Evolutionary conservation across 2,888 invertebrate species (phyloP).

Genomic region (Beris chalybata): DNA sequence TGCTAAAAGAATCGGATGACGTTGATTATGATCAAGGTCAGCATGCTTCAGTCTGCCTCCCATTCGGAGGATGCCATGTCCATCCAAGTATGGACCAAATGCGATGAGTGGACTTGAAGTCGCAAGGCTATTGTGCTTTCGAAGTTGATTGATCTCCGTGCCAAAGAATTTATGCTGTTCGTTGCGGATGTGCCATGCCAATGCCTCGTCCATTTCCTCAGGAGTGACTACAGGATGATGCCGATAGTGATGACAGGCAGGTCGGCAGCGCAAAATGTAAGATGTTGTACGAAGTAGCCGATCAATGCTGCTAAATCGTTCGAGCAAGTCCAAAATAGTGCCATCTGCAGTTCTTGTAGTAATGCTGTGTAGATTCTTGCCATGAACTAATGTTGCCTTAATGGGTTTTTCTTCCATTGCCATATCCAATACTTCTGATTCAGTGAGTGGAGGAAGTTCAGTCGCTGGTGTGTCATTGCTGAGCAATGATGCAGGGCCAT

Average conservation of each 20-base stretch:
- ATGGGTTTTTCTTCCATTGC: no score
- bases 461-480: not conserved
- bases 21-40: not conserved
- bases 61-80: not conserved
- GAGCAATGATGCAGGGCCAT: no score
- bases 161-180: not conserved
- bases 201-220: conserved; percentile 1
- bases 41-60: not conserved
- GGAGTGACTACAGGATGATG: not conserved
- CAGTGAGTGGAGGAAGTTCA: no score
- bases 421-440: no score
- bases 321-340: no score
- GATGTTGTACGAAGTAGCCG: no score
- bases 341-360: no score
- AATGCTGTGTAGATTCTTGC: no score
- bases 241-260: not conserved
- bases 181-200: conserved; percentile 4
- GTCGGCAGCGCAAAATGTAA: not conserved
- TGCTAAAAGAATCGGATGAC: not conserved
- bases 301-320: no score
- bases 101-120: not conserved
- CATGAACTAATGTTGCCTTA: no score
- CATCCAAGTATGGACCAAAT: not conserved
- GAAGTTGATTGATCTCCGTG: not conserved
- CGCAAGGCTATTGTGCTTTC: not conserved